Base-by-base conservation (phyloP, 92 coral and sea anemone species). In the Heliopora coerulea region DNA sequence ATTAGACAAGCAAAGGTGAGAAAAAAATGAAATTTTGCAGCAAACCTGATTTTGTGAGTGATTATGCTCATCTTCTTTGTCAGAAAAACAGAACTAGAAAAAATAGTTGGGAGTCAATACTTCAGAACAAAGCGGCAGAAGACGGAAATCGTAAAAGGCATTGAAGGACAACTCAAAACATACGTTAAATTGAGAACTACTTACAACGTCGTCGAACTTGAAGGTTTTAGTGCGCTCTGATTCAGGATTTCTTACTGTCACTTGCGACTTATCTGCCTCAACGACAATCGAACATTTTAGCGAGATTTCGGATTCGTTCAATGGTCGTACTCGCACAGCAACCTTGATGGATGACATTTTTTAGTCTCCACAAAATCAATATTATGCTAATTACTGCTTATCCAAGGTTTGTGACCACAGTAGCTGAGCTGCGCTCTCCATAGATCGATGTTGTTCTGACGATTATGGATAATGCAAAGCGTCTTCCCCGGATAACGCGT, bases 171-270 rank as follows among this genome's bases (percentile, higher is more conserved):
- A 23, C 14, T 56, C 58, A 48, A 23, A 21, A 20, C 21, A 31
- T 1, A 1, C 9, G 69, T 25, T 26, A 46, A 46, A 15, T 15
- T 46, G 2, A 6, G 15, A 15, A 46, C 6, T 12, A 80, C 96
- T 69, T 82, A 95, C 99, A 85, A 89, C 80, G 76, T 78, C 74
- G 79, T 95, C 99, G 58, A 95, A 88, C 59, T 80, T 88, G 79
- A 95, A 95, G 34, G 81, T 65, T 74, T 95, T 95, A 27, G 79
- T 82, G 77, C 85, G 83, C 52, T 83, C 83, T 28, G 81, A 78
- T 56, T 95, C 96, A 0, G 89, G 85, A 78, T 95, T 95, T 23
- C 58, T 58, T 31, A 90, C 99, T 57, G 78, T 82, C 18, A 95
- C 79, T 65, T 89, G 86, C 33, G 86, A 81, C 50, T 70, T 79